Evolutionary conservation across 2,888 invertebrate genomes (phyloP), one percentile per base, ranked within the genome.

Genomic region (Gerris lacustris): DNA sequence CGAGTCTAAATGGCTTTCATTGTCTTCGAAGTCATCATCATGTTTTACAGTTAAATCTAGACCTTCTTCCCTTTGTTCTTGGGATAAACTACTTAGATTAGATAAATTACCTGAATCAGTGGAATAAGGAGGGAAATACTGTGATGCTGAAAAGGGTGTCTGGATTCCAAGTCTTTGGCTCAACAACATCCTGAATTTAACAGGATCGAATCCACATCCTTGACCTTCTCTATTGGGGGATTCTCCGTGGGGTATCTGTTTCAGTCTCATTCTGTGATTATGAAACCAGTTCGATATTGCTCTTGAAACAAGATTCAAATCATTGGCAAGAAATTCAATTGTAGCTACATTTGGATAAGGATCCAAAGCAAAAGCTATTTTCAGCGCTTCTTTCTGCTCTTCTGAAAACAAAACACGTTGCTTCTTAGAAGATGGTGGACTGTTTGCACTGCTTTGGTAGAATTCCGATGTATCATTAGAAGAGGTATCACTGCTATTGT

Each of bases 271-370:
- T 77, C 99, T 88, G 80, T 99, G 97, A 81, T 99, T 99, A 85
- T 99, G 98, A 85, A 99, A 99, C 99, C 99, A 99, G 82, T 99
- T 99, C 73, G 96, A 96, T 78, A 99, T 97, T 70, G 98, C 98
- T 76, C 98, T 86, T 69, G 96, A 91, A 6, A 95, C 93, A 63
- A 99, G 84, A 7, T 90, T 91, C 71, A 99, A 83, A 81, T 96
- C 96, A 45, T 88, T 87, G 45, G 97, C 96, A 72, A 99, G 85
- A 79, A 95, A 95, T 80, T 98, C 97, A 75, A 98, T 96, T 72
- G 96, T 95, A 44, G 92, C 91, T 78, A 96, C 92, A 80, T 94
- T 96, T 0, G 99, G 99, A 81, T 99, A 98, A 0, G 97, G 96
- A 79, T 99, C 98, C 69, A 96, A 84, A 0, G 93, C 91, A 80